phyloP scores from a whole-genome alignment of 2,888 invertebrate genomes.

The Octodonta nipae region DNA sequence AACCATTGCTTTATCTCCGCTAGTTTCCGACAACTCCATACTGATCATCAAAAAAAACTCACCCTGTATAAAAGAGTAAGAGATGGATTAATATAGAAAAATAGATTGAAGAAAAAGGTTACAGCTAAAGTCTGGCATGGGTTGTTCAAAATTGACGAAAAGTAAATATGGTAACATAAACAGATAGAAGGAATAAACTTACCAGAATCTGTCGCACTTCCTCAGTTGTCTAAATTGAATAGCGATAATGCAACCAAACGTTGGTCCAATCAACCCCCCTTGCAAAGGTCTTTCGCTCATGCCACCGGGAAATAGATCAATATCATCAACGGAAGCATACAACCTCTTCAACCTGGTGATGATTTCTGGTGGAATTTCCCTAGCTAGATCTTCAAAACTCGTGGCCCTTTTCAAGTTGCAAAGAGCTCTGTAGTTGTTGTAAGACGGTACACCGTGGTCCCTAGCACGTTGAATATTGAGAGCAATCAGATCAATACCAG shows the following conservation, averaged over 20 bases:
- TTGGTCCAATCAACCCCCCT: constrained; percentile 87
- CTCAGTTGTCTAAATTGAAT: constrained; percentile 82
- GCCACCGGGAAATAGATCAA: constrained; percentile 90
- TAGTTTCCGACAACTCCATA: too few species aligned
- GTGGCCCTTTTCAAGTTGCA: constrained; percentile 78
- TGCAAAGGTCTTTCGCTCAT: constrained; percentile 79
- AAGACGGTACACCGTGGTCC: constrained; percentile 78
- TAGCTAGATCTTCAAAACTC: constrained; percentile 72
- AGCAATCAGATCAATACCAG: constrained; percentile 84
- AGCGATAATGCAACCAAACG: constrained; percentile 87
- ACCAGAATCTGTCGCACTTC: constrained; percentile 91
- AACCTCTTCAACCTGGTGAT: constrained; percentile 65
- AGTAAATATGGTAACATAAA: background rate
- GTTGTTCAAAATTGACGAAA: background rate
- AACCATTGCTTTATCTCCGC: too few species aligned
- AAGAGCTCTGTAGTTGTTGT: constrained; percentile 79
- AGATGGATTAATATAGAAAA: too few species aligned
- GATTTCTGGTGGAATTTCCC: constrained; percentile 76
- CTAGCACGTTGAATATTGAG: constrained; percentile 76
- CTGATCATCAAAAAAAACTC: too few species aligned
- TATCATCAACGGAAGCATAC: constrained; percentile 84
- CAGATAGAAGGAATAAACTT: constrained; percentile 23
- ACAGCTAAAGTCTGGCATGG: too few species aligned
- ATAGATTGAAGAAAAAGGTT: too few species aligned
- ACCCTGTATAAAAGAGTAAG: too few species aligned